Base-by-base conservation (phyloP, 2,113 vertebrate genomes). In the Leiothrix lutea region DNA sequence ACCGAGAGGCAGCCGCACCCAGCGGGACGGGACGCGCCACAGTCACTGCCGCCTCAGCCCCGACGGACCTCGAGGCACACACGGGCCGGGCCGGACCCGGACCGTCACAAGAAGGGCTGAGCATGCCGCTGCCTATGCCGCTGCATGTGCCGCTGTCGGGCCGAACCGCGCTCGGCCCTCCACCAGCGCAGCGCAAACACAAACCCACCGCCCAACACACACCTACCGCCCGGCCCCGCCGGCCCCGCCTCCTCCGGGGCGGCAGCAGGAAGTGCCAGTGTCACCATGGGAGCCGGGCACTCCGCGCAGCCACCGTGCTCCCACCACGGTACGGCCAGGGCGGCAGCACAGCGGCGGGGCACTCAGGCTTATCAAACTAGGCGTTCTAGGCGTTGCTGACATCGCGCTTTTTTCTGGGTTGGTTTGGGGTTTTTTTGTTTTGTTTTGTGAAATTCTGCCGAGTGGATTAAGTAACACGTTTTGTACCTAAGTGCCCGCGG, bases 191-290 rank as follows among this genome's bases (percentile, higher is more conserved):
- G 0, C 8, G 0, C 18, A 6, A 1, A 2, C 9, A 12, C 31
- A 4, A 0, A 3, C 54, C 5, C 18, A 0, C 45, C 17, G 0
- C 29, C 35, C 2, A 0, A 0, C 2, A 36, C n/a, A 5, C 65
- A 62, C 84, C 50, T 71, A 44, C 69, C 60, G 44, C 66, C 71
- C 4, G 21, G 2, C 11, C 8, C 24, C 14, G 4, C 12, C 72
- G 1, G 17, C 1, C 45, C 66, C 83, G 7, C 93, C 85, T 69
- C 90, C 42, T 78, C 92, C 85, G 80, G 60, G 33, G 33, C 29
- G 20, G 65, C 22, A 3, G 42, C 71, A 64, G 79, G 67, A 95
- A 93, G 64, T 48, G 23, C 6, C 54, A 0, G 6, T 2, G 86
- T 36, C 51, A 3, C 67, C 36, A 4, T 19, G 58, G 66, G 42